Conservation (phyloP, 2,797 vertebrate genomes). For the Prunella strophiata region DNA sequence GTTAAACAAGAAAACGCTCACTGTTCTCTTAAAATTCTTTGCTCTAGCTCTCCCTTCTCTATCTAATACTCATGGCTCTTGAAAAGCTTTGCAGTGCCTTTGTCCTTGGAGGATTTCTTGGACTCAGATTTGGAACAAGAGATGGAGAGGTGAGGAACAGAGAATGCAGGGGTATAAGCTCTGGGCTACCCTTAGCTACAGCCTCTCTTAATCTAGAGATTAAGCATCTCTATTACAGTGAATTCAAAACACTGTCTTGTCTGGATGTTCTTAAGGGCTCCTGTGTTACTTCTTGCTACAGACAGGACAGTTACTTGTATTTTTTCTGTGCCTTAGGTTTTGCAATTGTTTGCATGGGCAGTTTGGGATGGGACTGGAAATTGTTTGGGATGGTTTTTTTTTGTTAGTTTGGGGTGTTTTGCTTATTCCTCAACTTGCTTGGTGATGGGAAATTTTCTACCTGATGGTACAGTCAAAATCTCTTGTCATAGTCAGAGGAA, state of each 20-base stretch:
- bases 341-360: accelerated
- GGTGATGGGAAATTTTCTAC: not conserved
- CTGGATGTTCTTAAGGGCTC: not conserved
- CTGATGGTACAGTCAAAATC: not conserved
- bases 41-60: not conserved
- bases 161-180: not conserved
- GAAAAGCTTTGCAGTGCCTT: not conserved
- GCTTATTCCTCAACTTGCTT: not conserved
- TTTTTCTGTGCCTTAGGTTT: not conserved
- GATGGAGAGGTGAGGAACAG: too few relatives aligned
- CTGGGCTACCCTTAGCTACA: not conserved
- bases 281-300: accelerated
- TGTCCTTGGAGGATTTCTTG: not conserved
- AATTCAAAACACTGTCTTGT: not conserved
- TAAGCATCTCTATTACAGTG: not conserved
- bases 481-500: not conserved
- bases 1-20: not conserved
- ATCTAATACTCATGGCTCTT: not conserved
- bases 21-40: not conserved
- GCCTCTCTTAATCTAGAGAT: not conserved
- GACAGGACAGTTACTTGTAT: not conserved
- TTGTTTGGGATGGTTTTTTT: accelerated
- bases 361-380: not conserved
- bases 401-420: not conserved
- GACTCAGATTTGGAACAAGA: not conserved